A percentile compares a stretch with the other conserved stretches of the same genome.
phyloP scores from a whole-genome alignment of 2,888 invertebrate species.

The Ormyrus labotus region DNA sequence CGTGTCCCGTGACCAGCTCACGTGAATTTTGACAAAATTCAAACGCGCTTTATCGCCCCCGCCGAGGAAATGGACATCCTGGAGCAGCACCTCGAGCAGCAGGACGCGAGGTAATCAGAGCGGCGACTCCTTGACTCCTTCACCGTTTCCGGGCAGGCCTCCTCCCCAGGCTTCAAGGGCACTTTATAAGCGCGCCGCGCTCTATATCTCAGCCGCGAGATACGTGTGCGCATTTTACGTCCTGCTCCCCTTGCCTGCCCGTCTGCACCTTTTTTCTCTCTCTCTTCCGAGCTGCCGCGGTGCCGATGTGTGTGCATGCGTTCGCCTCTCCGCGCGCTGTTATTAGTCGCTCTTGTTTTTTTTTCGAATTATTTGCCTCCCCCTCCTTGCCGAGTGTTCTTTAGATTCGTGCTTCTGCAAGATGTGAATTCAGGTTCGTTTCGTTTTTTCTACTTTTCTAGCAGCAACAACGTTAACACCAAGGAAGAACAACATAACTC shows the following conservation, averaged over 20 bases:
- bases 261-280: neutral
- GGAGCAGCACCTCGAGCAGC: constrained; percentile 73
- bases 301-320: neutral
- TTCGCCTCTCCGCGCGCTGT: neutral
- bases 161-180: constrained; percentile 69
- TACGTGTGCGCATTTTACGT: constrained; percentile 62
- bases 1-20: constrained; percentile 76
- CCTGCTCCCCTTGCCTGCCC: constrained; percentile 36
- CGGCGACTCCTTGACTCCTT: neutral
- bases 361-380: constrained; percentile 6
- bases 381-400: neutral
- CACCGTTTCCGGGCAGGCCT: neutral
- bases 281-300: neutral
- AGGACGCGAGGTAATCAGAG: constrained; percentile 71
- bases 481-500: constrained; percentile 69
- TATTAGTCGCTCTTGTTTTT: neutral
- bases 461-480: constrained; percentile 62
- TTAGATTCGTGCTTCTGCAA: neutral
- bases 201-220: constrained; percentile 12
- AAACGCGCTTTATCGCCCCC: constrained; percentile 47
- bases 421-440: no score
- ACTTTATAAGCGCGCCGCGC: constrained; percentile 62
- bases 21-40: constrained; percentile 73
- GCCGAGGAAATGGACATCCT: constrained; percentile 70
- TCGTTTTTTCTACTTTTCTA: neutral